A percentile compares a stretch with the other conserved stretches of the same genome.
phyloP scores from a whole-genome alignment of 2,888 invertebrate genomes.

The Pachycephus smyrnensis region DNA sequence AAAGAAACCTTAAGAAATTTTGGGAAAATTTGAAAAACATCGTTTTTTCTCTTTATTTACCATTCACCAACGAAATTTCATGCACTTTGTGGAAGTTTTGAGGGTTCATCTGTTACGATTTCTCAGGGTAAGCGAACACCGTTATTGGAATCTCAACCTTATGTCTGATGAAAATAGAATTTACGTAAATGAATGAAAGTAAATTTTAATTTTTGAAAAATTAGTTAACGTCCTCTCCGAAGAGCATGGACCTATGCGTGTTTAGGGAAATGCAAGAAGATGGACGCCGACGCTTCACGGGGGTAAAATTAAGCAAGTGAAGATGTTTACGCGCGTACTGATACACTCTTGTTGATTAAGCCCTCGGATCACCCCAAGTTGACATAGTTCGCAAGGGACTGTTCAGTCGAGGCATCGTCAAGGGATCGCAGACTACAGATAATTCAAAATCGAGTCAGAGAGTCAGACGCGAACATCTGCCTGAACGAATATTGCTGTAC shows the following conservation, averaged over 20 bases:
- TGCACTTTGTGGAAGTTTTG: neutral
- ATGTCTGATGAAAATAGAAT: neutral
- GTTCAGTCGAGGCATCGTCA: constrained; percentile 11
- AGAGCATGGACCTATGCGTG: neutral
- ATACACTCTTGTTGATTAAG: neutral
- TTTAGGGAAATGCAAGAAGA: neutral
- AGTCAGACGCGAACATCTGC: constrained; percentile 59
- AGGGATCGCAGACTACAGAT: constrained; percentile 49
- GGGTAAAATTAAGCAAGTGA: neutral
- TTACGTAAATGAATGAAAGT: neutral
- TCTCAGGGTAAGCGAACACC: neutral
- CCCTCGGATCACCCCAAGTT: constrained; percentile 16
- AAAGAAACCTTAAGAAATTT: neutral
- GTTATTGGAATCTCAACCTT: neutral
- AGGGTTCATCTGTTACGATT: too few species aligned
- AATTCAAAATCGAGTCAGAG: constrained; percentile 64
- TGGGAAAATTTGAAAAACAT: neutral
- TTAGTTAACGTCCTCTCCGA: neutral
- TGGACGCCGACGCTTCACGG: neutral
- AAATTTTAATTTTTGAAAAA: neutral
- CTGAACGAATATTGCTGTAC: constrained; percentile 20
- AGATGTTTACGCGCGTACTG: neutral
- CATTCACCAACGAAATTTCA: too few species aligned
- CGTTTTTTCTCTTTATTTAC: neutral
- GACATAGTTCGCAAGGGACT: neutral